Percentiles rank a stretch among this genome's conserved stretches.
Evolutionary conservation across 2,797 vertebrate species (phyloP).

Genomic region (Sebastolobus altivelis): DNA sequence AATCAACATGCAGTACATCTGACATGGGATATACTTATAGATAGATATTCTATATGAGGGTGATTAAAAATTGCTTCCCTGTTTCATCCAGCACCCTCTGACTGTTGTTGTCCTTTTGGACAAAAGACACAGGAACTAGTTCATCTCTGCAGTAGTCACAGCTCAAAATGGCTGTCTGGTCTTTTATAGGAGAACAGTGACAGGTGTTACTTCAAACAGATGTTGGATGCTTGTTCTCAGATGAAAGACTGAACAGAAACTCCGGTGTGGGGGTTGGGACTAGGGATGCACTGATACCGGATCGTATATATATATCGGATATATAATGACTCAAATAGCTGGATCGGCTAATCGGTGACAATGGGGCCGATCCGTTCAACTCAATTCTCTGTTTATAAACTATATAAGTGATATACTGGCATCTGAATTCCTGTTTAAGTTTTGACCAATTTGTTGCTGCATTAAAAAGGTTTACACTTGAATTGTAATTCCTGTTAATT

Average conservation of each 20-base stretch:
- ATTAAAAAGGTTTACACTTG: too few relatives aligned
- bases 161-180: constrained; percentile 14
- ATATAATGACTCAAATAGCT: too few relatives aligned
- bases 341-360: too few relatives aligned
- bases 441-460: too few relatives aligned
- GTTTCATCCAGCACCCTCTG: background rate
- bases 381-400: too few relatives aligned
- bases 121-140: background rate
- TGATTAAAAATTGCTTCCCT: background rate
- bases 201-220: constrained; percentile 36
- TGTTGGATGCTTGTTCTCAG: constrained; percentile 5
- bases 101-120: constrained; percentile 14
- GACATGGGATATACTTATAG: background rate
- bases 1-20: background rate
- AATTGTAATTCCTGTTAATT: too few relatives aligned
- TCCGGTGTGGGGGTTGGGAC: background rate
- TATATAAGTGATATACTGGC: too few relatives aligned
- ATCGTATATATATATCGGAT: too few relatives aligned
- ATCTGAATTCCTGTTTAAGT: too few relatives aligned
- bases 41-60: background rate
- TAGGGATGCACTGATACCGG: too few relatives aligned
- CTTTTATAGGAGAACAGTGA: constrained; percentile 11
- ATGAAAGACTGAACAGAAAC: constrained; percentile 4
- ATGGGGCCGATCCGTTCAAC: too few relatives aligned
- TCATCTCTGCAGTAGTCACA: background rate